Evolutionary conservation across 2,888 invertebrate genomes (phyloP).

Genomic region (Caenorhabditis plicata): DNA sequence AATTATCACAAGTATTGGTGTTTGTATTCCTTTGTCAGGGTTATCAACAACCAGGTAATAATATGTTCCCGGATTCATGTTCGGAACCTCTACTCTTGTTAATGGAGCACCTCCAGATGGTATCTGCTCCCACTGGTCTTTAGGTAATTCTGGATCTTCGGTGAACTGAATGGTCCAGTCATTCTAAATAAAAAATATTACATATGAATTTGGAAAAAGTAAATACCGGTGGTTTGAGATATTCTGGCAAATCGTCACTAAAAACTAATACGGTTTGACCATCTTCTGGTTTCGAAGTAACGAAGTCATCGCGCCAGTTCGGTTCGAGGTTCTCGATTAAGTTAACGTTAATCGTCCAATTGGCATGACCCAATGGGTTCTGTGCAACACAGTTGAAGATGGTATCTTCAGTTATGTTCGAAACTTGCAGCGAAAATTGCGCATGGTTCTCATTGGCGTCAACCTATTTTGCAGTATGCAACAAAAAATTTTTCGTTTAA

Average conservation of each 20-base stretch:
- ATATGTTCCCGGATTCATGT: conserved; percentile 55
- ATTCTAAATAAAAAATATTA: conserved; percentile 27
- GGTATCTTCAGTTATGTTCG: conserved; percentile 63
- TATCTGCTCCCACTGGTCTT: conserved; percentile 53
- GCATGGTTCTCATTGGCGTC: conserved; percentile 50
- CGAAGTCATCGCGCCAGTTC: conserved; percentile 57
- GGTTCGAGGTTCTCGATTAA: conserved; percentile 49
- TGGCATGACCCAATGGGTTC: conserved; percentile 63
- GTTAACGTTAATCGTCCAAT: conserved; percentile 63
- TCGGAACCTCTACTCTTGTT: conserved; percentile 43
- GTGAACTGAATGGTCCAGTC: conserved; percentile 60
- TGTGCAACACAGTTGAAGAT: conserved; percentile 63
- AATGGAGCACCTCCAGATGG: conserved; percentile 51
- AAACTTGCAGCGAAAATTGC: conserved; percentile 57
- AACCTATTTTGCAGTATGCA: no score
- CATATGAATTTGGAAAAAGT: not conserved
- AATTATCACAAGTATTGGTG: conserved; percentile 56
- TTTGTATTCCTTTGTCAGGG: conserved; percentile 57
- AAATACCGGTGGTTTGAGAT: conserved; percentile 52
- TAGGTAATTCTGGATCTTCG: conserved; percentile 52
- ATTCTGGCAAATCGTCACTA: conserved; percentile 55
- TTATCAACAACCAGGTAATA: conserved; percentile 60
- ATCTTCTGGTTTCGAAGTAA: conserved; percentile 55
- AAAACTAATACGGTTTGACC: conserved; percentile 56
- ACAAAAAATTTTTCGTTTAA: not conserved